A percentile compares a stretch with the other conserved stretches of the same genome.
These are phyloP conservation scores for Eupithecia insigniata DNA, from an alignment of 2,888 invertebrate species.

Conservation along the genomic window DNA sequence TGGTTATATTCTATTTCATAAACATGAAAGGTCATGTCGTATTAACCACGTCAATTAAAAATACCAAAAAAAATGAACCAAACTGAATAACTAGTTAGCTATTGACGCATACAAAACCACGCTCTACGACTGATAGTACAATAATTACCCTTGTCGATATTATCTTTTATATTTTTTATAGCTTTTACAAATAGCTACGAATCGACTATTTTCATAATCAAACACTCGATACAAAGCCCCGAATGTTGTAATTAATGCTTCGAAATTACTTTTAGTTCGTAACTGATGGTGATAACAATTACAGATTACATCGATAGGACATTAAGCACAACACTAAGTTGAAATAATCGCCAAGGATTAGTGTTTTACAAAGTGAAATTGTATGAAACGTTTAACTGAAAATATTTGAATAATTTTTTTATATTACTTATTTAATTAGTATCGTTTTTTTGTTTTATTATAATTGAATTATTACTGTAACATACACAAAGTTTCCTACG, in stretches of 20 bases:
- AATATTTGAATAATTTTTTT: not conserved
- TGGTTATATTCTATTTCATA: not conserved
- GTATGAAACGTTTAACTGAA: not conserved
- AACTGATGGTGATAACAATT: slow-evolving; percentile 38
- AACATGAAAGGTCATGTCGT: not conserved
- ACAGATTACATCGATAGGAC: slow-evolving; percentile 30
- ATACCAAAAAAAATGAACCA: slow-evolving; percentile 7
- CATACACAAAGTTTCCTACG: too few species aligned
- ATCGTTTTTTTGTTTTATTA: too few species aligned
- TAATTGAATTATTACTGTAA: too few species aligned
- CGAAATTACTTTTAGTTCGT: slow-evolving; percentile 32
- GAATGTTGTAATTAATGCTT: slow-evolving; percentile 37
- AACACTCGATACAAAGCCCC: slow-evolving; percentile 31
- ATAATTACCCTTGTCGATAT: slow-evolving; percentile 20
- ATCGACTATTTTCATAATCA: slow-evolving; percentile 39
- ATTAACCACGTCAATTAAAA: not conserved
- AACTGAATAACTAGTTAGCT: slow-evolving; percentile 12
- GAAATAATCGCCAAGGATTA: slow-evolving; percentile 22
- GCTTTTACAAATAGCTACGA: slow-evolving; percentile 24
- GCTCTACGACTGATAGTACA: slow-evolving; percentile 15
- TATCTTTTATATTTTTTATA: slow-evolving; percentile 19
- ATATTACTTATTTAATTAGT: too few species aligned
- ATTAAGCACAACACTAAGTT: slow-evolving; percentile 26
- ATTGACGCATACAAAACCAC: slow-evolving; percentile 9
- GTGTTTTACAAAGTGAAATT: slow-evolving; percentile 9